Evolutionary conservation across 2,797 vertebrate genomes (phyloP).

Genomic region (Jordanella pulchra): DNA sequence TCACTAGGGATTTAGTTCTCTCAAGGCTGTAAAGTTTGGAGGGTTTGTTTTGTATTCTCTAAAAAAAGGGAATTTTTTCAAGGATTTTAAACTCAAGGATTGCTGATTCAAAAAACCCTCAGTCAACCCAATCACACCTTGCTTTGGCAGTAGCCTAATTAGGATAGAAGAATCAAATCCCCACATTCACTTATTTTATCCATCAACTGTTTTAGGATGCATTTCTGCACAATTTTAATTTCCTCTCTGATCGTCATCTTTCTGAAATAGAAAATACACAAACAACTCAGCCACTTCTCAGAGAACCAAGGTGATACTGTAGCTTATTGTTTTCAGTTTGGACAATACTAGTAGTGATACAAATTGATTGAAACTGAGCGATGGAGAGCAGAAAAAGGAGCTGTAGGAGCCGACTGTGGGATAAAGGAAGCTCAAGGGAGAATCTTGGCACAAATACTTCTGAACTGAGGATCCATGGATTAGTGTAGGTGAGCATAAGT

Average conservation of each 20-base stretch:
- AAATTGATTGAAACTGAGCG: too few species aligned
- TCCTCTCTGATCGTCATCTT: not conserved
- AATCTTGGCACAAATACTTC: too few species aligned
- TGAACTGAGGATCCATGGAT: too few species aligned
- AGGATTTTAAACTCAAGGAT: conserved; percentile 36
- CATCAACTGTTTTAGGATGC: not conserved
- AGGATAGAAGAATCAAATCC: conserved; percentile 11
- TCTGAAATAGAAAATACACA: too few species aligned
- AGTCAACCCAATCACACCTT: conserved; percentile 24
- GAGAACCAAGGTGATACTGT: too few species aligned
- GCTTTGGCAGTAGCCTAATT: conserved; percentile 38
- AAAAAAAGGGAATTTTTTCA: conserved; percentile 13
- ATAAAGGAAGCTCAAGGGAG: too few species aligned
- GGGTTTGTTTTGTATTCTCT: conserved; percentile 33
- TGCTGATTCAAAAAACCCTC: conserved; percentile 18
- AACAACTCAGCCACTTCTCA: too few species aligned
- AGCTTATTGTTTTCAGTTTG: too few species aligned
- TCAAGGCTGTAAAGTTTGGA: conserved; percentile 31
- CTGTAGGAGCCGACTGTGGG: too few species aligned
- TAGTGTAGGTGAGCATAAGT: too few species aligned
- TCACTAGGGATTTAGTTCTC: conserved; percentile 44
- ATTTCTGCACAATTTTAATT: not conserved
- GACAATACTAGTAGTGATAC: too few species aligned
- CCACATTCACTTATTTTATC: conserved; percentile 1
- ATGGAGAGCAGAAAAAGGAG: too few species aligned